A percentile compares a stretch with the other conserved stretches of the same genome.
Evolutionary conservation across 2,888 invertebrate genomes (phyloP).

Genomic region (Brachylomia viminalis): DNA sequence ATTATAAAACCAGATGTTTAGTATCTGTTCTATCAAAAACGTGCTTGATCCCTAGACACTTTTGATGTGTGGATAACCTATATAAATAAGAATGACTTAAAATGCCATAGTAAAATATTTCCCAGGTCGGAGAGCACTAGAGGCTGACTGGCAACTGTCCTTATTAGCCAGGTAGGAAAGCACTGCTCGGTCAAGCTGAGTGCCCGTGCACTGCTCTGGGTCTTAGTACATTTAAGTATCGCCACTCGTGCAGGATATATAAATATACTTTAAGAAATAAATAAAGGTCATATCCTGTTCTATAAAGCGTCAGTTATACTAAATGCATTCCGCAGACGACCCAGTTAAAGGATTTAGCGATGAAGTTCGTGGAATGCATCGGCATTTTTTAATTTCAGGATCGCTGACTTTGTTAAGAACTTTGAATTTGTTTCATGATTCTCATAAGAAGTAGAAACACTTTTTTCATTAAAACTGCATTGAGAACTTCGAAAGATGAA

Average conservation of each 20-base stretch:
- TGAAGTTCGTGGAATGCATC: constrained; percentile 28
- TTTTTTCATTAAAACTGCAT: neutral
- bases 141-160: neutral
- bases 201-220: neutral
- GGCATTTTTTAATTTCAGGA: constrained; percentile 47
- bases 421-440: constrained; percentile 5
- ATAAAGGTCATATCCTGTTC: constrained; percentile 4
- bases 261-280: constrained; percentile 18
- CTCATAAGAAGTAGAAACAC: neutral
- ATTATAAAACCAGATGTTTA: too few species aligned
- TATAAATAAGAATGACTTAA: neutral
- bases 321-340: constrained; percentile 39
- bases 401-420: neutral
- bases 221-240: neutral
- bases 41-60: too few species aligned
- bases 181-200: too few species aligned
- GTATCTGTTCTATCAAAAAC: too few species aligned
- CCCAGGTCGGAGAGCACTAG: neutral
- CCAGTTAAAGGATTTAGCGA: constrained; percentile 40
- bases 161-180: neutral
- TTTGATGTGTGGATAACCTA: rapidly evolving
- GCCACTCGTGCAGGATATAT: neutral
- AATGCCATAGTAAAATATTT: neutral
- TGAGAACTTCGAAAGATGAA: neutral
- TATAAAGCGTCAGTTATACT: constrained; percentile 4